Evolutionary conservation across 2,113 vertebrate species (phyloP).

Genomic region (Crotalus horridus): DNA sequence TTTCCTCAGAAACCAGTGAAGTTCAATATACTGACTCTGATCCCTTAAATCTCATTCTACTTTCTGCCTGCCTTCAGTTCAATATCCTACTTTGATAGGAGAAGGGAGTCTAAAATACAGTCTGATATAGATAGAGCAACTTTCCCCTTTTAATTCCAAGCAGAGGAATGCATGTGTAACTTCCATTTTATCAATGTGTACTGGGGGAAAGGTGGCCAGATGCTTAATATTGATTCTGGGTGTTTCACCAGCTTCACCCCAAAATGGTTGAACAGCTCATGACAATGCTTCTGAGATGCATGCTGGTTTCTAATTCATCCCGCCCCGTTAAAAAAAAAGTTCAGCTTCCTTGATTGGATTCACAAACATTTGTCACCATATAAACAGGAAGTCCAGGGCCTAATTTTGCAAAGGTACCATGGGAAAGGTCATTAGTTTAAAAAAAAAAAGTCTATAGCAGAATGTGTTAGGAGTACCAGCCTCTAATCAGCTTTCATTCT

Average conservation of each 20-base stretch:
- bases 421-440: not conserved
- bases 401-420: not conserved
- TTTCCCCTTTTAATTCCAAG: not conserved
- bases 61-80: not conserved
- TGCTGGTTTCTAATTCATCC: not conserved
- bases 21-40: not conserved
- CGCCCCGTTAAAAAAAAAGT: not conserved
- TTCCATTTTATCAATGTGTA: not conserved
- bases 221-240: not conserved
- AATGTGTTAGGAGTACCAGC: not conserved
- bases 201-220: not conserved
- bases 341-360: not conserved
- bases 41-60: not conserved
- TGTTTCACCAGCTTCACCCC: not conserved
- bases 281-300: not conserved
- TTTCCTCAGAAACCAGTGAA: not conserved
- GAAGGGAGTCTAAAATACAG: not conserved
- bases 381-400: not conserved
- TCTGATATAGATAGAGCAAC: not conserved
- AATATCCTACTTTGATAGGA: not conserved
- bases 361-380: not conserved
- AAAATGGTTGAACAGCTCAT: not conserved
- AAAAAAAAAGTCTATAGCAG: not conserved
- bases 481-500: not conserved
- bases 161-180: not conserved